Evolutionary conservation across 1,140 invertebrate genomes (phyloP).

Genomic region (Scaptomyza hsui): DNA sequence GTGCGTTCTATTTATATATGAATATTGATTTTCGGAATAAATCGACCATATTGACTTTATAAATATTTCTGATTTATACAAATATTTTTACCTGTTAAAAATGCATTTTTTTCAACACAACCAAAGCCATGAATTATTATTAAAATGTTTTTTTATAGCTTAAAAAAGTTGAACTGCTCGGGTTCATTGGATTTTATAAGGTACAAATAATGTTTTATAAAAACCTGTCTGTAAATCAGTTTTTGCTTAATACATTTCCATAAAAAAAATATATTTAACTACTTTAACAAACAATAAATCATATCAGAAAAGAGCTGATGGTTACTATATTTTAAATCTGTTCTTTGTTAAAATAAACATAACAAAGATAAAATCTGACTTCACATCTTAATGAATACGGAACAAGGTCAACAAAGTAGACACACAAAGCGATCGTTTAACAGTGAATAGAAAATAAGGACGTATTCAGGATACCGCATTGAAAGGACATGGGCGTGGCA

Average conservation of each 20-base stretch:
- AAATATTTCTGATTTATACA: conserved; percentile 27
- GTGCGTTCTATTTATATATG: background rate
- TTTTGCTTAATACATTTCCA: conserved; percentile 25
- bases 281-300: no score
- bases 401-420: background rate
- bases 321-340: no score
- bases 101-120: background rate
- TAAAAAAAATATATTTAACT: background rate
- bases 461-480: background rate
- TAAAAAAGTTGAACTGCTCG: conserved; percentile 1
- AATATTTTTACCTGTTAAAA: conserved; percentile 1
- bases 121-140: conserved; percentile 8
- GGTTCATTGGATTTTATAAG: conserved; percentile 16
- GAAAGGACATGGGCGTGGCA: background rate
- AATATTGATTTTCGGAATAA: conserved; percentile 9
- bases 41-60: background rate
- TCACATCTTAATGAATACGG: background rate
- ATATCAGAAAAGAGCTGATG: no score
- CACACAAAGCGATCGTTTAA: background rate
- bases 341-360: no score
- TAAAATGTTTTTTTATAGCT: background rate
- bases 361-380: no score
- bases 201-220: conserved; percentile 14
- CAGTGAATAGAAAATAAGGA: no score
- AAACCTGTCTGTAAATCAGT: conserved; percentile 11